These are phyloP conservation scores for Coreoperca whiteheadi DNA, from an alignment of 2,113 vertebrate species.

Conservation along the genomic window DNA sequence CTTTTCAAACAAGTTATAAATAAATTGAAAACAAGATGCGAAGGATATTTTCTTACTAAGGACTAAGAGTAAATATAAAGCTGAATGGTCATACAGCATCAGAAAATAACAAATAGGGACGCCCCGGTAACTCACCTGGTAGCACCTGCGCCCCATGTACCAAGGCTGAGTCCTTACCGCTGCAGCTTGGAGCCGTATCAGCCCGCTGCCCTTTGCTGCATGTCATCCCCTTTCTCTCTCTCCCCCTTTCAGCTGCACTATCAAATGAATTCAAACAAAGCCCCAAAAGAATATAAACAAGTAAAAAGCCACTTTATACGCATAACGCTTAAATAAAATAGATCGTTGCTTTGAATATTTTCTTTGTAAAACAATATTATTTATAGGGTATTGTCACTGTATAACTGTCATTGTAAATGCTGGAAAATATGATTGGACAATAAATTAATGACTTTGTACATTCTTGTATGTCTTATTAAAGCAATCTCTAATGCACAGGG, in stretches of 20 bases:
- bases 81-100: not conserved
- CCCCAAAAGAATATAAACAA: not conserved
- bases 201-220: too few species aligned
- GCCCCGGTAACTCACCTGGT: too few species aligned
- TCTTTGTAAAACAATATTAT: not conserved
- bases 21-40: not conserved
- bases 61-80: not conserved
- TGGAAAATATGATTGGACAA: constrained; percentile 5
- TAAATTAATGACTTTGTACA: not conserved
- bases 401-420: constrained; percentile 21
- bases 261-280: too few species aligned
- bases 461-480: constrained; percentile 40
- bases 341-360: not conserved
- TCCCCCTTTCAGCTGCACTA: too few species aligned
- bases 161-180: too few species aligned
- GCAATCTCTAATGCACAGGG: constrained; percentile 48
- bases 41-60: not conserved
- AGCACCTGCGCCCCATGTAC: too few species aligned
- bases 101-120: not conserved
- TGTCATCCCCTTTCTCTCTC: too few species aligned
- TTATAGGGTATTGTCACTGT: not conserved
- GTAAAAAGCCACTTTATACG: not conserved
- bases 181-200: too few species aligned
- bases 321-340: constrained; percentile 1
- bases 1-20: not conserved